These are phyloP conservation scores for Ptychobarbus kaznakovi DNA, from an alignment of 2,797 vertebrate species.

Conservation along the genomic window DNA sequence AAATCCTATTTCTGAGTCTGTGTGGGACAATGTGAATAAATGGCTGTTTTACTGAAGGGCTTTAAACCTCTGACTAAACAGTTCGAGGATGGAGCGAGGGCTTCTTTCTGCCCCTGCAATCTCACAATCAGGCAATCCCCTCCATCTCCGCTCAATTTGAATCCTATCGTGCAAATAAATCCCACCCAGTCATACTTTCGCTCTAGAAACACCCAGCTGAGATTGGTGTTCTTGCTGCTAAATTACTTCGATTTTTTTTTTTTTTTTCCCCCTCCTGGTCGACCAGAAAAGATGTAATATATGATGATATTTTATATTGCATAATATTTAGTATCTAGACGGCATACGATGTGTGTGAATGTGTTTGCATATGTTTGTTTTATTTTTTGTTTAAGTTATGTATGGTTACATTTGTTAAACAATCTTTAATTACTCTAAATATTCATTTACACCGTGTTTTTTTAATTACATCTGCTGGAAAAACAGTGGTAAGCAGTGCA, in stretches of 20 bases:
- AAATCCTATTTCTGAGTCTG: conserved; percentile 74
- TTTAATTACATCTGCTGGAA: background rate
- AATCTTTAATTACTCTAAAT: background rate
- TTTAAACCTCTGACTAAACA: conserved; percentile 66
- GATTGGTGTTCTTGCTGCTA: background rate
- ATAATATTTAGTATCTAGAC: background rate
- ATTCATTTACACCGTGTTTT: background rate
- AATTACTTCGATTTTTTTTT: background rate
- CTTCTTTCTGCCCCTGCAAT: background rate
- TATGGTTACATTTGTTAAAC: background rate
- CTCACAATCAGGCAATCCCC: background rate
- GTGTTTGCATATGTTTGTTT: background rate
- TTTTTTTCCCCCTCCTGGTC: background rate
- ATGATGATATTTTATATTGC: background rate
- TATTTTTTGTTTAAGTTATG: background rate
- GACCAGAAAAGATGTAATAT: background rate
- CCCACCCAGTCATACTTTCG: background rate
- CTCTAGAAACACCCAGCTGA: background rate
- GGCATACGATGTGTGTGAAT: background rate
- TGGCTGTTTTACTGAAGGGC: conserved; percentile 63
- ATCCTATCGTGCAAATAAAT: background rate
- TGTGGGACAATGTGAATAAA: conserved; percentile 70
- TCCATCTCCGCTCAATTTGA: background rate
- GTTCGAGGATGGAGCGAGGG: background rate
- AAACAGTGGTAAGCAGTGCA: background rate